Percentiles rank a stretch among this genome's conserved stretches.
phyloP scores from a whole-genome alignment of 2,888 invertebrate genomes.

The Patella pellucida region DNA sequence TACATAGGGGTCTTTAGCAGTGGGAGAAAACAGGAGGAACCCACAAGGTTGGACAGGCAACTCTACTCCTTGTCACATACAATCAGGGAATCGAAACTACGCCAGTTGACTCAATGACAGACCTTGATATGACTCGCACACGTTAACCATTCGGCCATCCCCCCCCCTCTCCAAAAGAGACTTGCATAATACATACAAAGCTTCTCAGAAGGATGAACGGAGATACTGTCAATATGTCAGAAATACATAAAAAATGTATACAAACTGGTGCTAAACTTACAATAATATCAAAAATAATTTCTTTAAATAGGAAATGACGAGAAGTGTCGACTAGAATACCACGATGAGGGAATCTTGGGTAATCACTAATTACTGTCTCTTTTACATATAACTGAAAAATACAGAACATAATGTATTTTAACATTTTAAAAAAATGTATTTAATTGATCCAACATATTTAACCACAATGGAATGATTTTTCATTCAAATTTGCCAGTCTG shows the following conservation, averaged over 20 bases:
- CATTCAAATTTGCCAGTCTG: not conserved
- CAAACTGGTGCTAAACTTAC: conserved; percentile 56
- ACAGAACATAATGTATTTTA: too few species aligned
- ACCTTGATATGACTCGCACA: too few species aligned
- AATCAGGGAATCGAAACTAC: too few species aligned
- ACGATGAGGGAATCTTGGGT: conserved; percentile 84
- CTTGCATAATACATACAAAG: not conserved
- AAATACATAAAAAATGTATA: not conserved
- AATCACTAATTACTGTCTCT: conserved; percentile 80
- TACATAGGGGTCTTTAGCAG: too few species aligned
- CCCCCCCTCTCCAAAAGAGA: too few species aligned
- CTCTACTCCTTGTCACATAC: too few species aligned
- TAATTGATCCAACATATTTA: not conserved
- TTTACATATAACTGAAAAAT: conserved; percentile 78
- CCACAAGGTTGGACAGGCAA: too few species aligned
- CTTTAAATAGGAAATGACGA: conserved; percentile 83
- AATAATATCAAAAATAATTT: conserved; percentile 78
- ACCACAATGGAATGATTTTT: not conserved
- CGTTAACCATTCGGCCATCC: too few species aligned
- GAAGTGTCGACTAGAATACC: conserved; percentile 90
- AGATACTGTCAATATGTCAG: not conserved
- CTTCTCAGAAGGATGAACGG: not conserved
- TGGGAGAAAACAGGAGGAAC: too few species aligned
- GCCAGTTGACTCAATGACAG: too few species aligned
- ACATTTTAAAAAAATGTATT: too few species aligned